Conservation (phyloP, 2,888 invertebrate genomes). For the Toxonevra muliebris region DNA sequence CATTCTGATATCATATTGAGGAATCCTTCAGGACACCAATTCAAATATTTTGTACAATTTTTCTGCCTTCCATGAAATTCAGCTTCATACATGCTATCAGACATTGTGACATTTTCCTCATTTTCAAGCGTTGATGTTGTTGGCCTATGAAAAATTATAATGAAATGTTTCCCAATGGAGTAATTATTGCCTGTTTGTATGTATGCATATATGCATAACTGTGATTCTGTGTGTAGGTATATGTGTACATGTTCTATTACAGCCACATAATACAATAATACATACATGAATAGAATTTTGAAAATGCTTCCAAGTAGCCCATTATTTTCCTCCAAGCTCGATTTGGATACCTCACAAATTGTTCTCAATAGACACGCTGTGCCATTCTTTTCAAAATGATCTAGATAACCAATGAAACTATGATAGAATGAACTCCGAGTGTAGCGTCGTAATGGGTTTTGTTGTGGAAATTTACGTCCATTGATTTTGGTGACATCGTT, state of each 20-base stretch:
- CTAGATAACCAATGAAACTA: slow-evolving; percentile 53
- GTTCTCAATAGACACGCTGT: slow-evolving; percentile 71
- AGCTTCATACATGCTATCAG: slow-evolving; percentile 48
- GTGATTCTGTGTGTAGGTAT: slow-evolving; percentile 4
- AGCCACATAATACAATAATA: slow-evolving; percentile 40
- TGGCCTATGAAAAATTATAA: slow-evolving; percentile 47
- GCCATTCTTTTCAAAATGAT: slow-evolving; percentile 64
- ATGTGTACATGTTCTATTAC: background rate
- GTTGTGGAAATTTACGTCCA: slow-evolving; percentile 41
- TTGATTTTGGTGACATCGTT: slow-evolving; percentile 55
- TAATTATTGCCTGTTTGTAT: too few species aligned
- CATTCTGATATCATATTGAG: slow-evolving; percentile 55
- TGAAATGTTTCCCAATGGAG: slow-evolving; percentile 40
- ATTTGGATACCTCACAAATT: slow-evolving; percentile 73
- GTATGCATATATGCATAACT: slow-evolving; percentile 28
- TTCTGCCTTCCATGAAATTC: slow-evolving; percentile 42
- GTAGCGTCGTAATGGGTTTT: slow-evolving; percentile 34
- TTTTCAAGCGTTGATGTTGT: slow-evolving; percentile 53
- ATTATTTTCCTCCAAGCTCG: slow-evolving; percentile 63
- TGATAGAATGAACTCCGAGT: slow-evolving; percentile 56
- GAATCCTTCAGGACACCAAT: slow-evolving; percentile 53
- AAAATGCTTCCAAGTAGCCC: slow-evolving; percentile 76
- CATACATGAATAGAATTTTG: slow-evolving; percentile 76
- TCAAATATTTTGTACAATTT: slow-evolving; percentile 49
- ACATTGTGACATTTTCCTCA: slow-evolving; percentile 33